A percentile compares a stretch with the other conserved stretches of the same genome.
Conservation (phyloP, 1,140 invertebrate genomes). For the Triops cancriformis region DNA sequence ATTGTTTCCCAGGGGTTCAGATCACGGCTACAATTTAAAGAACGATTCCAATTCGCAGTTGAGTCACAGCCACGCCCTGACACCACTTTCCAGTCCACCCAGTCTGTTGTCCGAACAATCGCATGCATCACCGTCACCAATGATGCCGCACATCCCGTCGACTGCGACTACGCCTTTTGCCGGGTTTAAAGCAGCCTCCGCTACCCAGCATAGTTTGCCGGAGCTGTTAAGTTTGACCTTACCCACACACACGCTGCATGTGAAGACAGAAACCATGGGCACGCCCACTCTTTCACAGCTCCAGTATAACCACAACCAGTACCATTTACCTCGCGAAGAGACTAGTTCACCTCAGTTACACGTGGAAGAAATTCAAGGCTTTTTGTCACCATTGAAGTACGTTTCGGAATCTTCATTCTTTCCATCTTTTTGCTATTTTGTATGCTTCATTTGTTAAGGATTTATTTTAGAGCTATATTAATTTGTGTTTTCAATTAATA, state of each 20-base stretch:
- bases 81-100: background rate
- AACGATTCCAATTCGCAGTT: background rate
- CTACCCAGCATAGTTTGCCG: background rate
- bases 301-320: background rate
- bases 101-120: background rate
- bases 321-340: background rate
- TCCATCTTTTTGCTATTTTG: too few species aligned
- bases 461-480: too few species aligned
- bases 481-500: constrained; percentile 26
- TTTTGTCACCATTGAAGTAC: constrained; percentile 21
- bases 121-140: background rate
- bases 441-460: too few species aligned
- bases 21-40: background rate
- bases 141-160: background rate
- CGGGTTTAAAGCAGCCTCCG: background rate
- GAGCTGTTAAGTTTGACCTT: background rate
- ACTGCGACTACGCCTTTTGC: background rate
- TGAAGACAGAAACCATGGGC: background rate
- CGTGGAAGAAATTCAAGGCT: background rate
- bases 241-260: background rate
- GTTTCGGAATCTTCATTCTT: too few species aligned
- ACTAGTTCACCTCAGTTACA: background rate
- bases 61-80: background rate
- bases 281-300: background rate
- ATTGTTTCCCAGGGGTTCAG: background rate